phyloP scores from a whole-genome alignment of 1,140 invertebrate genomes.

The Bombyx mandarina region DNA sequence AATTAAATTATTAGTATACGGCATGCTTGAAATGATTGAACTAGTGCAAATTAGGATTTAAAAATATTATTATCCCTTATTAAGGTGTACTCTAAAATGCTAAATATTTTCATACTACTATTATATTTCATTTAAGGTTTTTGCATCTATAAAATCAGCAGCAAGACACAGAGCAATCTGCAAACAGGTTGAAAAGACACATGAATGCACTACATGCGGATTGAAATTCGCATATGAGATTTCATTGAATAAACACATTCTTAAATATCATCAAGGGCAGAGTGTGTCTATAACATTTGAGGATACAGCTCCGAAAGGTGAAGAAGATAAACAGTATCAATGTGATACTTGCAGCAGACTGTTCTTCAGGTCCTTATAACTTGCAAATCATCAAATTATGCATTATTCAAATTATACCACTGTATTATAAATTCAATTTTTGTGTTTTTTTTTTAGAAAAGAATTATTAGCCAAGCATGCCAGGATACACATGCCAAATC shows the following conservation, averaged over 20 bases:
- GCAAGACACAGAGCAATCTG: slow-evolving; percentile 41
- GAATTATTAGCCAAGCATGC: slow-evolving; percentile 67
- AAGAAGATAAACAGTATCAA: slow-evolving; percentile 39
- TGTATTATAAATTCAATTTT: not conserved
- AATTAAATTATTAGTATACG: too few species aligned
- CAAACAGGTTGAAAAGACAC: slow-evolving; percentile 34
- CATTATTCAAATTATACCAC: too few species aligned
- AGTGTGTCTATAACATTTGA: slow-evolving; percentile 51
- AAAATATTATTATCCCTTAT: too few species aligned
- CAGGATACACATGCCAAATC: slow-evolving; percentile 58
- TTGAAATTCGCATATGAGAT: slow-evolving; percentile 57
- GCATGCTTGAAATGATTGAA: too few species aligned
- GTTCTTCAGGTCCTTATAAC: slow-evolving; percentile 50
- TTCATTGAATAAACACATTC: slow-evolving; percentile 61
- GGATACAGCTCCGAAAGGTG: slow-evolving; percentile 28
- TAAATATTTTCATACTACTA: too few species aligned
- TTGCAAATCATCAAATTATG: too few species aligned
- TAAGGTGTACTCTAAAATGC: too few species aligned
- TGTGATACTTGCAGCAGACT: slow-evolving; percentile 67
- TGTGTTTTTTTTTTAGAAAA: slow-evolving; percentile 28
- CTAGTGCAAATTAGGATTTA: too few species aligned
- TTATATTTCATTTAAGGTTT: slow-evolving; percentile 22
- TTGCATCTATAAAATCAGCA: slow-evolving; percentile 36
- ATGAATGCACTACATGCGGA: slow-evolving; percentile 48
- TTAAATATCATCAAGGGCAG: slow-evolving; percentile 49